These are phyloP conservation scores for Hydrotaea diabolus DNA, from an alignment of 2,888 invertebrate genomes.

Conservation along the genomic window DNA sequence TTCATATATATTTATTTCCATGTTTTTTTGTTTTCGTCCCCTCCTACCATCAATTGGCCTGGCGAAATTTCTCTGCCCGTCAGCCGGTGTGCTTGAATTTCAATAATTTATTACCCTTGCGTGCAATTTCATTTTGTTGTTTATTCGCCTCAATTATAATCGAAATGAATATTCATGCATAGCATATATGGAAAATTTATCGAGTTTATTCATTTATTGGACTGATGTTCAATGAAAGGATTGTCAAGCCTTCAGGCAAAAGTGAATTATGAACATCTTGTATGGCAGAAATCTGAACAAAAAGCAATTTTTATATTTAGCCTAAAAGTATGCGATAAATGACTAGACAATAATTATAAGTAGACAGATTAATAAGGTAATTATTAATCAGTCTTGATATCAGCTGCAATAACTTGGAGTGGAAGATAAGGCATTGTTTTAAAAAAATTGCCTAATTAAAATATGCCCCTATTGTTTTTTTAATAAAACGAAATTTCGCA, in stretches of 20 bases:
- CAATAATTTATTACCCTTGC: conserved; percentile 47
- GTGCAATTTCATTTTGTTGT: conserved; percentile 7
- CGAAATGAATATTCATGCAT: not conserved
- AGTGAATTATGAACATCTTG: not conserved
- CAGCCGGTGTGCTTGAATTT: not conserved
- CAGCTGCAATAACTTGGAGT: too few relatives aligned
- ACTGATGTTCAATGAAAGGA: not conserved
- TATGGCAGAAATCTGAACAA: not conserved
- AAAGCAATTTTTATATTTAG: not conserved
- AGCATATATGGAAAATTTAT: not conserved
- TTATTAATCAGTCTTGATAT: not conserved
- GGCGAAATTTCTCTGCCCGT: not conserved
- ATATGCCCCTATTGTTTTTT: too few relatives aligned
- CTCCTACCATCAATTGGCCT: too few relatives aligned
- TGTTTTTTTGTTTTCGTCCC: not conserved
- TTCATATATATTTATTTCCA: not conserved
- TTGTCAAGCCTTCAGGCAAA: not conserved
- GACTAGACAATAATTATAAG: not conserved
- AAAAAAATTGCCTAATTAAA: too few relatives aligned
- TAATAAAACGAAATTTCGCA: too few relatives aligned
- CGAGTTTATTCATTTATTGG: not conserved
- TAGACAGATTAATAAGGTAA: not conserved
- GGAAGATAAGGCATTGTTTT: too few relatives aligned
- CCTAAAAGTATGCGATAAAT: conserved; percentile 10
- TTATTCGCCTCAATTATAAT: not conserved